Conservation (phyloP, 2,797 vertebrate species). For the Rhinatrema bivittatum region DNA sequence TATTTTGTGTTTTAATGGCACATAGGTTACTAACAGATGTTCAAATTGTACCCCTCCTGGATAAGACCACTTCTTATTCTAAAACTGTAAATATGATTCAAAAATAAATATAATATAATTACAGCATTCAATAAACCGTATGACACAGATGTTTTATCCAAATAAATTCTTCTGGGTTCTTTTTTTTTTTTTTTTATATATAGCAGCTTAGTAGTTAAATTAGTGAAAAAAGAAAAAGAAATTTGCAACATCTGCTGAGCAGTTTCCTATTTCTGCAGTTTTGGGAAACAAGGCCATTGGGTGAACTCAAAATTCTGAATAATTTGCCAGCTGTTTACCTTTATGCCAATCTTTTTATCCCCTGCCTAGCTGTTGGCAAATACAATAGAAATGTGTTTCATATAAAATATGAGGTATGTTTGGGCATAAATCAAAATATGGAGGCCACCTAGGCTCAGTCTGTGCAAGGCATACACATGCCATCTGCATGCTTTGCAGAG, state of each 20-base stretch:
- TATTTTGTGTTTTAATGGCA: conserved; percentile 38
- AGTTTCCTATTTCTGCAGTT: conserved; percentile 61
- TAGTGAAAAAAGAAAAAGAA: conserved; percentile 35
- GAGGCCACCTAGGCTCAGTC: too few species aligned
- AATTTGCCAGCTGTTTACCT: conserved; percentile 60
- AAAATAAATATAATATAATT: conserved; percentile 60
- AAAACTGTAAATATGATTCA: conserved; percentile 64
- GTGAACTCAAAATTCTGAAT: conserved; percentile 49
- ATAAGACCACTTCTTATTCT: conserved; percentile 40
- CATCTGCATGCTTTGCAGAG: too few species aligned
- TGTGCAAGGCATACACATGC: too few species aligned
- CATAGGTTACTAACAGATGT: conserved; percentile 51
- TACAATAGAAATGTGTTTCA: conserved; percentile 48
- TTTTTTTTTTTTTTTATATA: too few species aligned
- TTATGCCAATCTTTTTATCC: conserved; percentile 53
- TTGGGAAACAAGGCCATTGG: conserved; percentile 46
- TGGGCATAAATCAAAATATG: too few species aligned
- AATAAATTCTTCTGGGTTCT: conserved; percentile 46
- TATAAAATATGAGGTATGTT: conserved; percentile 11
- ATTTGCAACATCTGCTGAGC: conserved; percentile 60
- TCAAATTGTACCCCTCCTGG: conserved; percentile 36
- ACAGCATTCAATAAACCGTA: conserved; percentile 60
- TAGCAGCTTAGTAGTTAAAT: conserved; percentile 64
- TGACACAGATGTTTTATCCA: conserved; percentile 56
- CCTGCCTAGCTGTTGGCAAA: conserved; percentile 31